These are phyloP conservation scores for Apodemia duryi DNA, from an alignment of 2,888 invertebrate genomes.

Conservation along the genomic window DNA sequence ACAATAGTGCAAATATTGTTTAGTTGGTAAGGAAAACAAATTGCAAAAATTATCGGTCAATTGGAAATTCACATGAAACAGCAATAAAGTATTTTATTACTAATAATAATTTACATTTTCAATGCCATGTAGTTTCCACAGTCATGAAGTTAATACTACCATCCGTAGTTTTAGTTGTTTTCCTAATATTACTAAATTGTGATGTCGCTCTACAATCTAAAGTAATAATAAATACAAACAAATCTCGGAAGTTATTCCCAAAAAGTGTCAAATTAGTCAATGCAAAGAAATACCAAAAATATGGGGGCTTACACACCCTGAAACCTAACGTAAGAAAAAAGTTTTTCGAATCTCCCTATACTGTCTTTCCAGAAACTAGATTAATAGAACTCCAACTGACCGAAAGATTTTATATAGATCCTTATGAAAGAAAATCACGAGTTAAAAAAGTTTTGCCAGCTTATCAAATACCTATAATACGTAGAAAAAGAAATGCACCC, in stretches of 20 bases:
- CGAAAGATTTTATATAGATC: background rate
- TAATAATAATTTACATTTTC: constrained; percentile 35
- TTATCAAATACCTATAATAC: constrained; percentile 21
- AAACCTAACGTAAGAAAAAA: constrained; percentile 25
- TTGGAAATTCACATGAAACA: constrained; percentile 35
- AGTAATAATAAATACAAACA: constrained; percentile 35
- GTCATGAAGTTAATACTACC: constrained; percentile 29
- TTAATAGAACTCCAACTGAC: background rate
- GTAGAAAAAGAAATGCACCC: constrained; percentile 26
- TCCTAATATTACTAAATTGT: constrained; percentile 26
- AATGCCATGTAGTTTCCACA: constrained; percentile 22
- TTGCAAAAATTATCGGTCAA: constrained; percentile 38
- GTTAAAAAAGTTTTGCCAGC: constrained; percentile 43
- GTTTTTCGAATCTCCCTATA: constrained; percentile 36
- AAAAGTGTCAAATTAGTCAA: constrained; percentile 42
- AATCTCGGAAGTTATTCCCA: constrained; percentile 34
- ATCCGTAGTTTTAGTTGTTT: constrained; percentile 23
- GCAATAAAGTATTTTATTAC: constrained; percentile 32
- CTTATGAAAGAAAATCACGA: constrained; percentile 38
- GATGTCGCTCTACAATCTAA: constrained; percentile 22
- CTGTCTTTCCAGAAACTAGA: constrained; percentile 41
- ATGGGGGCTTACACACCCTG: constrained; percentile 15
- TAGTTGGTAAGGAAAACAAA: constrained; percentile 21
- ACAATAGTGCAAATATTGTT: background rate
- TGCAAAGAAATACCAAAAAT: constrained; percentile 41